phyloP scores from a whole-genome alignment of 2,113 vertebrate genomes.

The Carlito syrichta region DNA sequence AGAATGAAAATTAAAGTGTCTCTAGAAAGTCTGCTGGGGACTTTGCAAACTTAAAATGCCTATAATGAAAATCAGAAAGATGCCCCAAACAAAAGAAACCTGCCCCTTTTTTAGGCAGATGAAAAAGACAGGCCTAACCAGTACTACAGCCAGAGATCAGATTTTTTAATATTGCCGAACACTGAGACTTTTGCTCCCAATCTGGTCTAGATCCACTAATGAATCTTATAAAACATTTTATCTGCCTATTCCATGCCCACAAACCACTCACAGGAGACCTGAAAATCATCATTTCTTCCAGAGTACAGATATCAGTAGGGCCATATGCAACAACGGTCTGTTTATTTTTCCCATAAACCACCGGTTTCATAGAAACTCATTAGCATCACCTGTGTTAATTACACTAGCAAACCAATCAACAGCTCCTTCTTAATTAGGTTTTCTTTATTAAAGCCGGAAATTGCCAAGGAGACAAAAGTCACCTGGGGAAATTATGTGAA shows the following conservation, averaged over 20 bases:
- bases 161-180: conserved; percentile 78
- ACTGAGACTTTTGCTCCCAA: conserved; percentile 82
- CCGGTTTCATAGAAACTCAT: conserved; percentile 97
- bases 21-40: background rate
- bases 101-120: conserved; percentile 21
- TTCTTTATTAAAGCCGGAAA: conserved; percentile 97
- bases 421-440: conserved; percentile 97
- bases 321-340: conserved; percentile 82
- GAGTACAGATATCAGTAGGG: conserved; percentile 84
- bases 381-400: conserved; percentile 99
- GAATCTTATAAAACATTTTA: conserved; percentile 93
- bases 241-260: conserved; percentile 86
- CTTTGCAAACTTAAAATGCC: background rate
- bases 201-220: conserved; percentile 92
- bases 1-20: background rate
- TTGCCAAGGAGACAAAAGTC: conserved; percentile 94
- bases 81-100: conserved; percentile 21
- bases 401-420: conserved; percentile 99
- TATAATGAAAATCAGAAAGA: background rate
- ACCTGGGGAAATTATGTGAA: conserved; percentile 91
- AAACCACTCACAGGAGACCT: conserved; percentile 89
- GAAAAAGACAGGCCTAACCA: conserved; percentile 63
- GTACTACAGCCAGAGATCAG: conserved; percentile 62
- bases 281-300: conserved; percentile 90
- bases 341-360: conserved; percentile 89